Evolutionary conservation across 2,113 vertebrate genomes (phyloP).

Genomic region (Cariama cristata): DNA sequence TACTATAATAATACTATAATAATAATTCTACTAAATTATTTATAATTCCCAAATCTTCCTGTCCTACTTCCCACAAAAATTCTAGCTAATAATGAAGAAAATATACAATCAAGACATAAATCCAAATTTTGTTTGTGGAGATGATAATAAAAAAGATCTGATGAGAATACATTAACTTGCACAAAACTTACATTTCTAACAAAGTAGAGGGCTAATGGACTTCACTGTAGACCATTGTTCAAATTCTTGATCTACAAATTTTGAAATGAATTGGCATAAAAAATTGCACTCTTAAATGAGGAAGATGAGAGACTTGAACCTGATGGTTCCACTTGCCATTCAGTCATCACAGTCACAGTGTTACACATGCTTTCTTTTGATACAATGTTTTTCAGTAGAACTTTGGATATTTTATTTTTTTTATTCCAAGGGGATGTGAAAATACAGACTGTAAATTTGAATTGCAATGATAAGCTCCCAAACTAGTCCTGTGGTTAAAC

Average conservation of each 20-base stretch:
- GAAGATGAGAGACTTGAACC: background rate
- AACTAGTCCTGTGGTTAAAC: background rate
- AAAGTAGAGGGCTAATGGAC: background rate
- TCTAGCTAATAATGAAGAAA: background rate
- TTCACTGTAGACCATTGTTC: background rate
- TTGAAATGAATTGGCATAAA: background rate
- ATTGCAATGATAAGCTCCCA: background rate
- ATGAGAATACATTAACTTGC: background rate
- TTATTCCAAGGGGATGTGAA: background rate
- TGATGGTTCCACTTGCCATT: background rate
- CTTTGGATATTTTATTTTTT: background rate
- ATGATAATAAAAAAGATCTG: background rate
- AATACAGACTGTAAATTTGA: background rate
- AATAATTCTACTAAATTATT: background rate
- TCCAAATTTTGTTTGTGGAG: background rate
- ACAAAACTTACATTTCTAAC: background rate
- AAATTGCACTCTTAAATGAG: background rate
- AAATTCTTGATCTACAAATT: background rate
- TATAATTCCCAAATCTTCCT: background rate
- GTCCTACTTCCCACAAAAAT: background rate
- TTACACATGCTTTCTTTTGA: background rate
- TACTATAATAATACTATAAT: too few species aligned
- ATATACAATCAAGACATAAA: background rate
- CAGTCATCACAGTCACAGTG: background rate
- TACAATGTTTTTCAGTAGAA: background rate